phyloP scores from a whole-genome alignment of 2,797 vertebrate species.

The Pantherophis alleghaniensis region DNA sequence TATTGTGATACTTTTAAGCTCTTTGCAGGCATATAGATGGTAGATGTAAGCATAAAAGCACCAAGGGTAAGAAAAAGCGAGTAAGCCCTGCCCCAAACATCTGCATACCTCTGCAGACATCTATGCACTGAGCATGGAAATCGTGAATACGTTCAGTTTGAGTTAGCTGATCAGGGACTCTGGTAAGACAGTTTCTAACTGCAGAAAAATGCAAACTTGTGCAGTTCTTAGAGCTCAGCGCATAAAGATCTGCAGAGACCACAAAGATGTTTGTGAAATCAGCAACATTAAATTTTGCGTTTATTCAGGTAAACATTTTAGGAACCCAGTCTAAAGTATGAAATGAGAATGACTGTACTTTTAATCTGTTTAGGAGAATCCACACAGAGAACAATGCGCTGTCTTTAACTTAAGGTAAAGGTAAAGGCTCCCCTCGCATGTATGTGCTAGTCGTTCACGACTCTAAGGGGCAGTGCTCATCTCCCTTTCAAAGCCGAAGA shows the following conservation, averaged over 20 bases:
- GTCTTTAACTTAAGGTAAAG: neutral
- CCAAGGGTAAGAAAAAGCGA: neutral
- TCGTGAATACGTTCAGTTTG: neutral
- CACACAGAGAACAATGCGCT: neutral
- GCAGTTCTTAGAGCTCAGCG: neutral
- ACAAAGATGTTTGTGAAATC: neutral
- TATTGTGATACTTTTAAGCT: neutral
- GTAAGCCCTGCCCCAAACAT: neutral
- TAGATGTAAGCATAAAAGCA: neutral
- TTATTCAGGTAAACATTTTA: neutral
- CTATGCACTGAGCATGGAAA: neutral
- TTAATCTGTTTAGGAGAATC: neutral
- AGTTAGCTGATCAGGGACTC: neutral
- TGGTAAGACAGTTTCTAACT: neutral
- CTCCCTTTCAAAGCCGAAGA: no score
- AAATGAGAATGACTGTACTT: neutral
- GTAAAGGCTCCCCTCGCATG: no score
- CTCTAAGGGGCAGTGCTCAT: no score
- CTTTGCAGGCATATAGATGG: neutral
- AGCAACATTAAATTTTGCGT: neutral
- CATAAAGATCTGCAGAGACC: neutral
- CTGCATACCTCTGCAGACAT: neutral
- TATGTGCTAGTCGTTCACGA: no score
- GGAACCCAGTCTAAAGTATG: neutral
- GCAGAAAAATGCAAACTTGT: neutral